Conservation (phyloP, 2,797 vertebrate genomes). For the Falco columbarius region DNA sequence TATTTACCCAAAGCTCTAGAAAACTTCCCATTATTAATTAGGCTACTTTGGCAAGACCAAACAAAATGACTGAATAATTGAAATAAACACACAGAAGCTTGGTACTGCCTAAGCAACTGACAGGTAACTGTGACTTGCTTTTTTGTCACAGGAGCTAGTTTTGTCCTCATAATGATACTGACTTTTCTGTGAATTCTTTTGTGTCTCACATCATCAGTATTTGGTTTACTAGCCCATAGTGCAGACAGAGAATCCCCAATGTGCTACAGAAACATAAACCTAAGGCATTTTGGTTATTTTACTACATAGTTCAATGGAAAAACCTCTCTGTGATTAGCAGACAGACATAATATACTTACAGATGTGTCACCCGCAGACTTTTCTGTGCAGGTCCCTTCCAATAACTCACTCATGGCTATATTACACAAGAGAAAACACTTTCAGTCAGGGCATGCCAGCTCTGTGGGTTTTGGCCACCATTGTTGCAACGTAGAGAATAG, state of each 20-base stretch:
- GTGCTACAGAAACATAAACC: background rate
- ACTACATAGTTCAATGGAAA: background rate
- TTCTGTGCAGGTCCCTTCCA: background rate
- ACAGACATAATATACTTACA: background rate
- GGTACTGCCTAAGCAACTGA: background rate
- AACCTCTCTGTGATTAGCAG: background rate
- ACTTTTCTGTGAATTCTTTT: background rate
- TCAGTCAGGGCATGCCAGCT: background rate
- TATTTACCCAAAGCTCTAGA: background rate
- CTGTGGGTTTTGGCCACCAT: background rate
- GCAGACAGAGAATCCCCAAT: background rate
- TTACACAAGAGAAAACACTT: background rate
- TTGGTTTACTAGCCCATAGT: background rate
- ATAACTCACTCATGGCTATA: background rate
- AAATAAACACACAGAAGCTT: background rate
- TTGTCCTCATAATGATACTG: background rate
- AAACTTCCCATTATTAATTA: background rate
- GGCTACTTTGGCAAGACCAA: background rate
- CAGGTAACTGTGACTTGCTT: accelerated
- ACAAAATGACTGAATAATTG: background rate
- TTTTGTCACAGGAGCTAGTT: background rate
- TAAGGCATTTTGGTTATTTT: background rate
- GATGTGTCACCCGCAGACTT: background rate
- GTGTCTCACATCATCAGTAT: background rate
- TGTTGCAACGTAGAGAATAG: background rate